These are phyloP conservation scores for Meriones psammophilus DNA, from an alignment of 2,797 vertebrate genomes.

Conservation along the genomic window DNA sequence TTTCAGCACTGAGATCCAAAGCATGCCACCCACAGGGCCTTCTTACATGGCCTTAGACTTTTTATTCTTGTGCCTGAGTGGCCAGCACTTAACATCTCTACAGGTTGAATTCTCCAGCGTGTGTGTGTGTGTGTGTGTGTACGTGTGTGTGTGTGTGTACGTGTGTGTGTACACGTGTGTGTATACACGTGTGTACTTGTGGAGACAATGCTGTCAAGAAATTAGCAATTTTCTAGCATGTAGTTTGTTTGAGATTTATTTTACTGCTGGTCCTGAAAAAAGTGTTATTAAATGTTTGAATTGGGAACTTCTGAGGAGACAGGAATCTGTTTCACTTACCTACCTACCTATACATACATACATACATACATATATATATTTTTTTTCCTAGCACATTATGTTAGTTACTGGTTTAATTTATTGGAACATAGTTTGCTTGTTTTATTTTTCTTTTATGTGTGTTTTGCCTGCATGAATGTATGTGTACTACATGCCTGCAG, in stretches of 20 bases:
- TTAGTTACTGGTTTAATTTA: constrained; percentile 33
- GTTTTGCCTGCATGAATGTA: neutral
- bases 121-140: no score
- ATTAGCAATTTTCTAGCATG: neutral
- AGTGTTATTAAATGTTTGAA: neutral
- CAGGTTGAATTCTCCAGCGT: neutral
- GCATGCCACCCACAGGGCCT: neutral
- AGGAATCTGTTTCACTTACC: neutral
- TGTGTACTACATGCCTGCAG: neutral
- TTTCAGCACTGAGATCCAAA: neutral
- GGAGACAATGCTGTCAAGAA: neutral
- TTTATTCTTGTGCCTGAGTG: neutral
- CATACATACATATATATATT: neutral
- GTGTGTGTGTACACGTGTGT: no score
- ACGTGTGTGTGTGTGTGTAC: neutral
- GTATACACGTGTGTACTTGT: neutral
- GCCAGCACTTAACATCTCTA: neutral
- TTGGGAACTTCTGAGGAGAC: constrained; percentile 3
- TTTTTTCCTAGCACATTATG: neutral
- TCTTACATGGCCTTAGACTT: neutral
- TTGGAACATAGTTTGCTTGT: neutral
- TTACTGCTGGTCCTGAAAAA: neutral
- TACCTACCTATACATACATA: neutral
- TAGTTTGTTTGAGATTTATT: neutral
- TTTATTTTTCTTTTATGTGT: neutral